A percentile compares a stretch with the other conserved stretches of the same genome.
Conservation (phyloP, 2,797 vertebrate genomes). For the Carapus acus region DNA sequence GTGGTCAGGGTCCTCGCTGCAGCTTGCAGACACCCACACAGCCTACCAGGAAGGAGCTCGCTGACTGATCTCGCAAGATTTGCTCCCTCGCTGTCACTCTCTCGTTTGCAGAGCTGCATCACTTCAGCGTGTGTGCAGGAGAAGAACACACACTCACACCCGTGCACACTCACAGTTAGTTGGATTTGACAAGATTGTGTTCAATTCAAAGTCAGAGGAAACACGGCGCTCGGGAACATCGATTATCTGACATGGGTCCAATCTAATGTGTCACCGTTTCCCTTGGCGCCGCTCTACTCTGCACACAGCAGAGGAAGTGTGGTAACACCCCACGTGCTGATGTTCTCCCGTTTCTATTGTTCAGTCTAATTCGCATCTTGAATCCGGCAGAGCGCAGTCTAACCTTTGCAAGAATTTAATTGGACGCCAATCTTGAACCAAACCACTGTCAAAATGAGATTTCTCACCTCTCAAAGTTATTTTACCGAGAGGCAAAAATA, state of each 20-base stretch:
- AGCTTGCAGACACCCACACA: slow-evolving; percentile 52
- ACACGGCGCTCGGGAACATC: not conserved
- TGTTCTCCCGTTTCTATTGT: too few species aligned
- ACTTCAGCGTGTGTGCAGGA: not conserved
- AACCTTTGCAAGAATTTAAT: too few species aligned
- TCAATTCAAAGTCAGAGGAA: slow-evolving; percentile 25
- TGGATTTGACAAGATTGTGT: not conserved
- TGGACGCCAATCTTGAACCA: too few species aligned
- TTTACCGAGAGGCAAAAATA: too few species aligned
- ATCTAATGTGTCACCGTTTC: not conserved
- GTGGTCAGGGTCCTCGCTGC: slow-evolving; percentile 27
- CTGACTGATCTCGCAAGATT: slow-evolving; percentile 16
- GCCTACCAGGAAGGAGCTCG: slow-evolving; percentile 49
- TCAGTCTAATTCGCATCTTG: too few species aligned
- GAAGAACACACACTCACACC: too few species aligned
- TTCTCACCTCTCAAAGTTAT: too few species aligned
- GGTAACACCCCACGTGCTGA: too few species aligned
- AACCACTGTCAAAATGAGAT: too few species aligned
- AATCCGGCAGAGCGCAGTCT: too few species aligned
- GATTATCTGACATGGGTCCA: too few species aligned
- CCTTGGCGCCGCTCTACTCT: too few species aligned
- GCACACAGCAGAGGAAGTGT: not conserved
- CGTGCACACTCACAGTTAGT: slow-evolving; percentile 3
- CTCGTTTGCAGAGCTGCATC: slow-evolving; percentile 1
- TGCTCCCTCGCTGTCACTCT: slow-evolving; percentile 44